Evolutionary conservation across 2,113 vertebrate genomes (phyloP), one percentile per base, ranked within the genome.

Genomic region (Lycocorax pyrrhopterus): DNA sequence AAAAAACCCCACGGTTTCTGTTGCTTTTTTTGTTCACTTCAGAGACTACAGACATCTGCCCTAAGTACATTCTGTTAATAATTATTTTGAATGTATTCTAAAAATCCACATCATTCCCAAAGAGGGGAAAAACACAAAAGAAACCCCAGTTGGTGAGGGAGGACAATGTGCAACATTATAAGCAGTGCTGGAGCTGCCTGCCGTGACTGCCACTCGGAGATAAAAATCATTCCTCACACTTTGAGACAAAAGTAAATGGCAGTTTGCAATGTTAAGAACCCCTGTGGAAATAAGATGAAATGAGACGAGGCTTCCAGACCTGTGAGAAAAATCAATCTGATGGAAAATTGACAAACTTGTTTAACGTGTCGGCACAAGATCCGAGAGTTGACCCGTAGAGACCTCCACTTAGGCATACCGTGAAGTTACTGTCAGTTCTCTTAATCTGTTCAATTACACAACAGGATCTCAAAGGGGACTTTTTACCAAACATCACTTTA

Each of bases 261-360:
- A 97, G 97, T 97, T 98, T 97, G 94, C 97, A 97, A 97, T 98
- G 96, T 97, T 98, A 97, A 97, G 96, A 97, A 97, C 97, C 95
- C 95, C 95, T 96, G 95, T 97, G 96, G 97, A 98, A 98, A 97
- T 95, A 96, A 98, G 96, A 97, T 90, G 85, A 97, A 98, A 97
- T 97, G 95, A 98, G 97, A 98, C 13, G 67, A 98, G 95, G 95
- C 97, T 97, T 98, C 95, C 94, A 97, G 97, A 98, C 98, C 97
- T 97, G 95, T 97, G 97, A 97, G 97, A 97, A 98, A 98, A 98
- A 99, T 98, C 98, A 98, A 98, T 98, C 93, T 97, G 98, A 98
- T 97, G 97, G 97, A 98, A 98, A 98, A 98, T 98, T 98, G 98
- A 99, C 98, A 98, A 98, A 98, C 85, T 96, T 96, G 96, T 99